Percentiles rank a stretch among this genome's conserved stretches.
phyloP scores from a whole-genome alignment of 2,888 invertebrate species.

The Oligia fasciuncula region DNA sequence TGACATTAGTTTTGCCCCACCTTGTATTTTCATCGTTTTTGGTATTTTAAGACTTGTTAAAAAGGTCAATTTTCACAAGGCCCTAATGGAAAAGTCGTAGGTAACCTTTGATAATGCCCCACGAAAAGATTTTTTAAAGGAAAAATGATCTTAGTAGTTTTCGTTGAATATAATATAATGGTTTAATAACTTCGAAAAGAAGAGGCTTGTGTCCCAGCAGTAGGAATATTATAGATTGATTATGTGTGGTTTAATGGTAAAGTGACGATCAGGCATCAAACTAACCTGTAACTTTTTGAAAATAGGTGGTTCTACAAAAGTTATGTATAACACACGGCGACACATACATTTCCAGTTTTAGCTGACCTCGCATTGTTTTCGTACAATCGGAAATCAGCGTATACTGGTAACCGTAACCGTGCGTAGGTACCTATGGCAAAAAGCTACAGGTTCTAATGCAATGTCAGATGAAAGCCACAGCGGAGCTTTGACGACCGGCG shows the following conservation, averaged over 20 bases:
- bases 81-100: not conserved
- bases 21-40: not conserved
- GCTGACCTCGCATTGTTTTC: too few relatives aligned
- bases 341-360: too few relatives aligned
- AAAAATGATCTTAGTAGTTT: not conserved
- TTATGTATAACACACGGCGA: not conserved
- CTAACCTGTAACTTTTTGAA: not conserved
- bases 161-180: not conserved
- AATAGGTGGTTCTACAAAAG: not conserved
- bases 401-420: too few relatives aligned
- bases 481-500: not conserved
- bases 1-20: too few relatives aligned
- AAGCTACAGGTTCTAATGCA: constrained; percentile 8
- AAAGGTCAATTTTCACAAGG: not conserved
- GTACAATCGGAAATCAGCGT: too few relatives aligned
- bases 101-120: not conserved
- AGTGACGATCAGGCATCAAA: not conserved
- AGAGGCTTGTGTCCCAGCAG: too few relatives aligned
- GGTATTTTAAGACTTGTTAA: not conserved
- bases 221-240: too few relatives aligned
- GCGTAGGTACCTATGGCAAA: not conserved
- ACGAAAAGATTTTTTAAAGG: not conserved
- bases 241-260: not conserved
- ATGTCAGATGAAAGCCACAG: not conserved
- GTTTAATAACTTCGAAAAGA: not conserved